Evolutionary conservation across 2,113 vertebrate genomes (phyloP).

Genomic region (Heloderma charlesbogerti): DNA sequence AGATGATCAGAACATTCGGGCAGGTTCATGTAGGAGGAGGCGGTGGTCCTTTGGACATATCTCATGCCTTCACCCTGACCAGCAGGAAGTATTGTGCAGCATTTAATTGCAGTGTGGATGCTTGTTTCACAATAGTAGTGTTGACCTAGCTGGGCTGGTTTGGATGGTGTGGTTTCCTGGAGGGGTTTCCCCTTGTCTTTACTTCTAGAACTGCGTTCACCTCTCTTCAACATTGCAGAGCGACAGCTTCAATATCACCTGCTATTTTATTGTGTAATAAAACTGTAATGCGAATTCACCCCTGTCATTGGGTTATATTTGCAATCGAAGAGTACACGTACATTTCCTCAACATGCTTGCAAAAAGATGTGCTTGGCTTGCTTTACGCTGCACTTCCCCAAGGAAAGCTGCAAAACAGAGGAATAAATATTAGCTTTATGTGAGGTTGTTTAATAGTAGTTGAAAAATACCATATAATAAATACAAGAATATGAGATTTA

Average conservation of each 20-base stretch:
- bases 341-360: constrained; percentile 51
- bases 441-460: constrained; percentile 65
- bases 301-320: constrained; percentile 56
- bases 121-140: neutral
- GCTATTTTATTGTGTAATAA: constrained; percentile 69
- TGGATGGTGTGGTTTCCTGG: neutral
- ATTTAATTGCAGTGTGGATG: neutral
- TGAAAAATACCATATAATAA: constrained; percentile 76
- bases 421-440: constrained; percentile 79
- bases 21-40: neutral
- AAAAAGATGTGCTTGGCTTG: constrained; percentile 67
- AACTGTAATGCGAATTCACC: neutral
- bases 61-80: too few relatives aligned
- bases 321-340: constrained; percentile 20
- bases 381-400: constrained; percentile 64
- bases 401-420: constrained; percentile 60
- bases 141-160: neutral
- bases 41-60: too few relatives aligned
- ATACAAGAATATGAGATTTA: constrained; percentile 70
- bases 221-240: neutral
- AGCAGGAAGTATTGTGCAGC: neutral
- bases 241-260: constrained; percentile 4
- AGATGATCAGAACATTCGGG: neutral
- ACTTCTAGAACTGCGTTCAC: neutral
- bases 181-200: neutral